phyloP scores from a whole-genome alignment of 1,140 invertebrate genomes.

The Lasioglossum albipes region DNA sequence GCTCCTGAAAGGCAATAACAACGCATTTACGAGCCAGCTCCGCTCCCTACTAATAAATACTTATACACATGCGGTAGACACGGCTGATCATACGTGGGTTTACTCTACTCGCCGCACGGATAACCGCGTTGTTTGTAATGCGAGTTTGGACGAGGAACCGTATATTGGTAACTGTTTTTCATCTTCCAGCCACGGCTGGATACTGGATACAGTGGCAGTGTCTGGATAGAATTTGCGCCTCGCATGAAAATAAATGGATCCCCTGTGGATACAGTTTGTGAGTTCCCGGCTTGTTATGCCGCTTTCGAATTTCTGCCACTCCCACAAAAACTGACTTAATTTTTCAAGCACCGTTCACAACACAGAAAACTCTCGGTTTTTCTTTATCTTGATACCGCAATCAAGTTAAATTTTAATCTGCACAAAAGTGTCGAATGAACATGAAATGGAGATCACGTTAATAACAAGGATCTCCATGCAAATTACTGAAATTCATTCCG shows the following conservation, averaged over 20 bases:
- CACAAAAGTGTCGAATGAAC: too few relatives aligned
- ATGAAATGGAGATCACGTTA: background rate
- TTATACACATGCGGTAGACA: background rate
- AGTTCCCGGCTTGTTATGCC: background rate
- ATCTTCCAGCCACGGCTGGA: background rate
- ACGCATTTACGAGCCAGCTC: background rate
- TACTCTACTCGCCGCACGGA: background rate
- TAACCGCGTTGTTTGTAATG: slow-evolving; percentile 2
- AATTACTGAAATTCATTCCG: background rate
- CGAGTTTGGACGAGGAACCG: background rate
- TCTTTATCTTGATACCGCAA: too few relatives aligned
- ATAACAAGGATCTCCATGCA: background rate
- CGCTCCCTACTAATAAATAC: background rate
- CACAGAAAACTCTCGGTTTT: too few relatives aligned
- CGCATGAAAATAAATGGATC: slow-evolving; percentile 18
- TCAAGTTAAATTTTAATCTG: too few relatives aligned
- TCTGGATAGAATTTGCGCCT: slow-evolving; percentile 5
- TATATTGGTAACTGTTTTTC: slow-evolving; percentile 17
- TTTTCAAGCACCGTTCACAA: background rate
- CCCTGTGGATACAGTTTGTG: background rate
- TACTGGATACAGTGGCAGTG: background rate
- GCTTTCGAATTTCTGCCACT: slow-evolving; percentile 19
- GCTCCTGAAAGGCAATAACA: background rate
- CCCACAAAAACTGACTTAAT: background rate
- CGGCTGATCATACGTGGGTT: background rate